A percentile compares a stretch with the other conserved stretches of the same genome.
These are phyloP conservation scores for Choloepus didactylus DNA, from an alignment of 2,797 vertebrate species.

Conservation along the genomic window DNA sequence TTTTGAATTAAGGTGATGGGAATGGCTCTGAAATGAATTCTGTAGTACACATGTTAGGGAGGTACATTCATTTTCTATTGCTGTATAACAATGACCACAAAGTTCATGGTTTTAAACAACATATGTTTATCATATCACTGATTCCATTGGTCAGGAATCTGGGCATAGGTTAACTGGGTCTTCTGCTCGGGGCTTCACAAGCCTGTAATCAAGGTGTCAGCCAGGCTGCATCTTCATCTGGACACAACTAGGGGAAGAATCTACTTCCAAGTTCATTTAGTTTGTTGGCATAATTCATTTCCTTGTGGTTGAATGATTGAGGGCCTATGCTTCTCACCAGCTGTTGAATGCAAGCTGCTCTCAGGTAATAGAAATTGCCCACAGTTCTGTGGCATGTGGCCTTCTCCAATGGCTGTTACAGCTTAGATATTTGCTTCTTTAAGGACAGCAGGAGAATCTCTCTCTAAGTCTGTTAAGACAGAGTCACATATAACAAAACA, in stretches of 20 bases:
- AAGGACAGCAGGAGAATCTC: background rate
- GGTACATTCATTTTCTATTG: background rate
- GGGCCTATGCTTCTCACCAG: background rate
- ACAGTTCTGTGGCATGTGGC: background rate
- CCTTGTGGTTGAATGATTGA: background rate
- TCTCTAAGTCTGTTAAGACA: background rate
- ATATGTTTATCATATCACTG: background rate
- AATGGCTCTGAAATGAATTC: constrained; percentile 24
- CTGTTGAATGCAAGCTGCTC: background rate
- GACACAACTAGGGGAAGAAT: background rate
- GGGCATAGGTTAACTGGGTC: background rate
- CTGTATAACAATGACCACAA: background rate
- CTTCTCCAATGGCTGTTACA: background rate
- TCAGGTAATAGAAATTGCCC: background rate
- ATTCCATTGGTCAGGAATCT: background rate
- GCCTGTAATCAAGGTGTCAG: background rate
- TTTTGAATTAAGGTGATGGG: background rate
- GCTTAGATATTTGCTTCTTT: background rate
- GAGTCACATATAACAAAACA: background rate
- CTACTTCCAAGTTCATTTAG: background rate
- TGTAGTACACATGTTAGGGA: background rate
- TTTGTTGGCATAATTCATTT: background rate
- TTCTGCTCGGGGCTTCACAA: background rate
- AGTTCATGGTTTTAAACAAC: background rate
- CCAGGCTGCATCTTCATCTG: background rate